phyloP scores from a whole-genome alignment of 2,888 invertebrate genomes.

The Pharmacophagus antenor region DNA sequence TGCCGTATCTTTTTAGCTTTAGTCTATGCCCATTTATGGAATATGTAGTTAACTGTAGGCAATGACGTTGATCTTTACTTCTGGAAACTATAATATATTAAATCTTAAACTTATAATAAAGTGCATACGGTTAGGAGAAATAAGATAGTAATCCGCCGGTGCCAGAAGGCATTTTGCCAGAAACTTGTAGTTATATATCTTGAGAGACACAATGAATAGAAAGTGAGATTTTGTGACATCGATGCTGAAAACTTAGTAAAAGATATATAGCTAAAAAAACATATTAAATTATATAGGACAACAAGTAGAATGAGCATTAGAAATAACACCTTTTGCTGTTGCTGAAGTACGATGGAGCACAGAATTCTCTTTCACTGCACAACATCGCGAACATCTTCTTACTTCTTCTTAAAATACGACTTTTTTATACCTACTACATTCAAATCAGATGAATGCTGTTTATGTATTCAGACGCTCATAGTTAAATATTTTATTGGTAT shows the following conservation, averaged over 20 bases:
- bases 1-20: no score
- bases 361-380: neutral
- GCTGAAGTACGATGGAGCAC: neutral
- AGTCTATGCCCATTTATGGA: no score
- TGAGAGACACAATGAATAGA: slow-evolving; percentile 61
- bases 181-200: slow-evolving; percentile 70
- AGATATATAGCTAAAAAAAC: neutral
- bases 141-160: slow-evolving; percentile 59
- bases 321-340: neutral
- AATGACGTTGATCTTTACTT: neutral
- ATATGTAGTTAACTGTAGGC: neutral
- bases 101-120: slow-evolving; percentile 13
- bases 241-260: slow-evolving; percentile 17
- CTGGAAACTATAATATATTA: neutral
- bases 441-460: no score
- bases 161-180: slow-evolving; percentile 74
- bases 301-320: neutral
- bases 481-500: no score
- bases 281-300: neutral
- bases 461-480: no score
- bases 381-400: no score
- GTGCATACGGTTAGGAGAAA: slow-evolving; percentile 42
- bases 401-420: no score
- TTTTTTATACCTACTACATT: no score
- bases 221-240: slow-evolving; percentile 43